phyloP scores from a whole-genome alignment of 1,140 invertebrate genomes.

The Caenorhabditis remanei region DNA sequence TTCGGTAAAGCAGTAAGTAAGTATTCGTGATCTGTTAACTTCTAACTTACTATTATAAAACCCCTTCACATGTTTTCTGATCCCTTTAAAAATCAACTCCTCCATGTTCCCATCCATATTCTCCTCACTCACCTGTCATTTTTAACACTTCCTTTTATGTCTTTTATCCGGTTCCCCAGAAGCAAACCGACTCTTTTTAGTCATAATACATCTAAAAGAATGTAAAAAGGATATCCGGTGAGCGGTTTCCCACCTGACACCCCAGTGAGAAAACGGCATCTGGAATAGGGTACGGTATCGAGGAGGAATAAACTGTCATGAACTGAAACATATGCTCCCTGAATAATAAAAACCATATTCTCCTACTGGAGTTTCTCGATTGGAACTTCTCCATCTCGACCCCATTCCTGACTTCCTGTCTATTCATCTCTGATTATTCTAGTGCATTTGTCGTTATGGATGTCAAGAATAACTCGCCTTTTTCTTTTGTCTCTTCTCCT shows the following conservation, averaged over 20 bases:
- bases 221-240: conserved; percentile 30
- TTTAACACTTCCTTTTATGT: not conserved
- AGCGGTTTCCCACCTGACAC: conserved; percentile 8
- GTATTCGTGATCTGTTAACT: no score
- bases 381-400: not conserved
- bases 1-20: no score
- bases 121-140: not conserved
- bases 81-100: not conserved
- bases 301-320: no score
- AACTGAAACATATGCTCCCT: no score
- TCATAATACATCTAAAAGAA: not conserved
- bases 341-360: no score
- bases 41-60: no score
- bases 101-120: not conserved
- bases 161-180: not conserved
- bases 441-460: conserved; percentile 33
- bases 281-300: not conserved
- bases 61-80: not conserved
- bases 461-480: conserved; percentile 45
- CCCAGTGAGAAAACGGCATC: not conserved
- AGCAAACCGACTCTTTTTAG: not conserved
- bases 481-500: conserved; percentile 20
- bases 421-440: conserved; percentile 13
- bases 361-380: no score
- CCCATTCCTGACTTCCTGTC: not conserved